A percentile compares a stretch with the other conserved stretches of the same genome.
phyloP scores from a whole-genome alignment of 2,797 vertebrate genomes.

The Labroides dimidiatus region DNA sequence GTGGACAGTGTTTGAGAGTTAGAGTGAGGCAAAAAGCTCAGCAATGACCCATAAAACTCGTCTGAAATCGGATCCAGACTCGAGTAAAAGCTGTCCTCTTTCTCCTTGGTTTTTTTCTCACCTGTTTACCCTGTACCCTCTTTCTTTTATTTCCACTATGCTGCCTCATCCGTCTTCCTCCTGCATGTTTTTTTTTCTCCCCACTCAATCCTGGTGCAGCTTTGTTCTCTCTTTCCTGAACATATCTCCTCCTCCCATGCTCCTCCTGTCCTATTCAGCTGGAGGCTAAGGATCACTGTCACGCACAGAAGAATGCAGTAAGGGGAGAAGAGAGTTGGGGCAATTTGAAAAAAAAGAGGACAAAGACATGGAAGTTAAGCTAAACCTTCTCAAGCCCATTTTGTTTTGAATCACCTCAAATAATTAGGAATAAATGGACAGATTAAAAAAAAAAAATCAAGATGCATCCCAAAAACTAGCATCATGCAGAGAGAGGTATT shows the following conservation, averaged over 20 bases:
- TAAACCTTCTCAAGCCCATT: not conserved
- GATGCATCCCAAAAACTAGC: no score
- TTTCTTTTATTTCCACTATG: not conserved
- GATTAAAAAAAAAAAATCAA: no score
- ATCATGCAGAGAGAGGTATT: no score
- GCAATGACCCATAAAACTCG: slow-evolving; percentile 63
- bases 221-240: not conserved
- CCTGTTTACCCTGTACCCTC: slow-evolving; percentile 15
- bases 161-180: not conserved
- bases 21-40: slow-evolving; percentile 51
- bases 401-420: not conserved
- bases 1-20: slow-evolving; percentile 2
- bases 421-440: no score
- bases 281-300: slow-evolving; percentile 59
- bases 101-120: slow-evolving; percentile 8
- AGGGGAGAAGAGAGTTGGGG: slow-evolving; percentile 40
- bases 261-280: slow-evolving; percentile 50
- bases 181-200: not conserved
- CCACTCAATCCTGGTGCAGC: not conserved
- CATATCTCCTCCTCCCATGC: slow-evolving; percentile 18
- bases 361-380: slow-evolving; percentile 4
- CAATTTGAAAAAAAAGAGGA: not conserved
- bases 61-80: slow-evolving; percentile 74
- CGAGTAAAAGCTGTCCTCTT: slow-evolving; percentile 47
- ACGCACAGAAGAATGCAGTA: slow-evolving; percentile 57